Percentiles rank a stretch among this genome's conserved stretches.
These are phyloP conservation scores for Labeo catla DNA, from an alignment of 2,113 vertebrate genomes.

Conservation along the genomic window DNA sequence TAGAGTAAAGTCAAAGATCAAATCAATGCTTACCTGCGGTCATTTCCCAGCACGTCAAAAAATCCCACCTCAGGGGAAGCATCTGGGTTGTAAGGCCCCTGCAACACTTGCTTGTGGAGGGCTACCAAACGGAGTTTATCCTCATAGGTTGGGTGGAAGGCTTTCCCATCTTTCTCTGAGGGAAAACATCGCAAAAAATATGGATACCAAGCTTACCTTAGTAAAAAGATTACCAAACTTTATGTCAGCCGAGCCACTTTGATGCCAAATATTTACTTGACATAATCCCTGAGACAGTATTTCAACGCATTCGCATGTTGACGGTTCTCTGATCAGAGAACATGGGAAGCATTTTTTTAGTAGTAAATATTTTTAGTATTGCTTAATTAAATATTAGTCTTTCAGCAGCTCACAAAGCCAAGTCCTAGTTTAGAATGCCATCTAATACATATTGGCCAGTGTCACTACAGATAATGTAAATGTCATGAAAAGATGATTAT, in stretches of 20 bases:
- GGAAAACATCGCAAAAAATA: conserved; percentile 16
- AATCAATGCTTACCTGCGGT: conserved; percentile 85
- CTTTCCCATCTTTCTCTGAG: conserved; percentile 97
- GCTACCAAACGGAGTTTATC: conserved; percentile 96
- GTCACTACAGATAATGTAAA: background rate
- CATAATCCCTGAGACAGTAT: background rate
- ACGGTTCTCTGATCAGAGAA: too few relatives aligned
- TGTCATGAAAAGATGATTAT: background rate
- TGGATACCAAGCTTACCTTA: background rate
- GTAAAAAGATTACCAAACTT: background rate
- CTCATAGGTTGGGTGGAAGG: conserved; percentile 97
- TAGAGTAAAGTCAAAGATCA: background rate
- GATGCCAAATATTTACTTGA: background rate
- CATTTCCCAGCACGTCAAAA: conserved; percentile 97
- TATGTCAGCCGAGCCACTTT: too few relatives aligned
- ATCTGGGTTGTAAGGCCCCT: conserved; percentile 94
- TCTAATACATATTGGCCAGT: background rate
- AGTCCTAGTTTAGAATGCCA: background rate
- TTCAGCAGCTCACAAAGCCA: background rate
- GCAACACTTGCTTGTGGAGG: conserved; percentile 90
- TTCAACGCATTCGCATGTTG: background rate
- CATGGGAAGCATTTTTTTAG: background rate
- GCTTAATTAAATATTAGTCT: background rate
- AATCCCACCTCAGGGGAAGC: conserved; percentile 96
- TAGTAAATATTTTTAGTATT: background rate